phyloP scores from a whole-genome alignment of 1,140 invertebrate species.

The Anagrus nilaparvatae region DNA sequence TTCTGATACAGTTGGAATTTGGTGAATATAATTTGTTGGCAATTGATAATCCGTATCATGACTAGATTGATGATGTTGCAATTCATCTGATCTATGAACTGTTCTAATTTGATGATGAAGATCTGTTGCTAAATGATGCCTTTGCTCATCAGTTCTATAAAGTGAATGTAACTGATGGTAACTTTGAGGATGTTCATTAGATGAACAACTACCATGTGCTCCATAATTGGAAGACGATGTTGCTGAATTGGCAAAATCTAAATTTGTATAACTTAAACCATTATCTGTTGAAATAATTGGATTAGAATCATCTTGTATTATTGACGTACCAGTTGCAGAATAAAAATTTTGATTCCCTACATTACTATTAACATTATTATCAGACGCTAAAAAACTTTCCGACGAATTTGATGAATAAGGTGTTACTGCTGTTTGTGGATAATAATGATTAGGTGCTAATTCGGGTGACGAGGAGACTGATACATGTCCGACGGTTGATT shows the following conservation, averaged over 20 bases:
- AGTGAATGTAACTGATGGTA: conserved; percentile 16
- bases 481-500: conserved; percentile 24
- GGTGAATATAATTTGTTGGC: conserved; percentile 32
- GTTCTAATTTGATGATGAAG: conserved; percentile 6
- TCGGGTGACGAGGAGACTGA: conserved; percentile 34
- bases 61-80: conserved; percentile 36
- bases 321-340: conserved; percentile 27
- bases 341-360: conserved; percentile 36
- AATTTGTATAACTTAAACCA: conserved; percentile 80
- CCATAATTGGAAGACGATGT: conserved; percentile 24
- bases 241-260: conserved; percentile 55
- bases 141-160: conserved; percentile 11
- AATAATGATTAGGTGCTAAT: conserved; percentile 34
- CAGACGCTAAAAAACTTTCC: conserved; percentile 26
- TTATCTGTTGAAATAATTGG: conserved; percentile 73
- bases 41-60: conserved; percentile 34
- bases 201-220: conserved; percentile 19
- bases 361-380: no score
- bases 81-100: conserved; percentile 25
- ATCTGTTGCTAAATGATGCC: conserved; percentile 3
- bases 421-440: conserved; percentile 31
- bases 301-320: conserved; percentile 40
- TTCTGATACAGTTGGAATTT: conserved; percentile 25
- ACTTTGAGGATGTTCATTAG: conserved; percentile 1
- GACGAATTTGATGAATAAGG: conserved; percentile 28